phyloP scores from a whole-genome alignment of 2,113 vertebrate genomes.

The Xiphophorus hellerii region DNA sequence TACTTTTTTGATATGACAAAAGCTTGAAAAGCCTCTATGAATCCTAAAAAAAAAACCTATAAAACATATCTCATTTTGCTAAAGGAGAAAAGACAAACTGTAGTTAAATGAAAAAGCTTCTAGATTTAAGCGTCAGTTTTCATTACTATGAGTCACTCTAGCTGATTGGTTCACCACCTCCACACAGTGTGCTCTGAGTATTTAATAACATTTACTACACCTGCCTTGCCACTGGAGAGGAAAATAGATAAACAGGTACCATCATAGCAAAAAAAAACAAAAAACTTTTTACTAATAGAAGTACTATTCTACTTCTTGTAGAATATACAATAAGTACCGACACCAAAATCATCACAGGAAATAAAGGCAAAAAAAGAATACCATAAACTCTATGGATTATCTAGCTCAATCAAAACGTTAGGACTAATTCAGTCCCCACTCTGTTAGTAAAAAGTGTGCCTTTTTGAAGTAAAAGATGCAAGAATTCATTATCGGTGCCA shows the following conservation, averaged over 20 bases:
- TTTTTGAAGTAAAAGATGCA: neutral
- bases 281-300: neutral
- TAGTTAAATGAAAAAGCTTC: neutral
- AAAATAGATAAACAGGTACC: too few species aligned
- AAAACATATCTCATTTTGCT: neutral
- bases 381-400: neutral
- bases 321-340: too few species aligned
- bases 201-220: neutral
- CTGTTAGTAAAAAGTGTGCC: neutral
- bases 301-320: too few species aligned
- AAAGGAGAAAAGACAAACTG: neutral
- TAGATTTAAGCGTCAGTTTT: neutral
- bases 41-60: neutral
- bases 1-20: conserved; percentile 7
- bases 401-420: neutral
- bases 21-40: neutral
- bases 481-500: neutral
- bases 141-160: neutral
- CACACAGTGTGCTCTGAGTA: neutral
- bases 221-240: neutral
- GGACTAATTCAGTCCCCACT: neutral
- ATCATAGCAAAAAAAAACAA: neutral
- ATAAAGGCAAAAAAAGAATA: neutral
- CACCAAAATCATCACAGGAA: neutral
- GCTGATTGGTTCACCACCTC: neutral